Evolutionary conservation across 2,797 vertebrate species (phyloP).

Genomic region (Chaetophractus vellerosus): DNA sequence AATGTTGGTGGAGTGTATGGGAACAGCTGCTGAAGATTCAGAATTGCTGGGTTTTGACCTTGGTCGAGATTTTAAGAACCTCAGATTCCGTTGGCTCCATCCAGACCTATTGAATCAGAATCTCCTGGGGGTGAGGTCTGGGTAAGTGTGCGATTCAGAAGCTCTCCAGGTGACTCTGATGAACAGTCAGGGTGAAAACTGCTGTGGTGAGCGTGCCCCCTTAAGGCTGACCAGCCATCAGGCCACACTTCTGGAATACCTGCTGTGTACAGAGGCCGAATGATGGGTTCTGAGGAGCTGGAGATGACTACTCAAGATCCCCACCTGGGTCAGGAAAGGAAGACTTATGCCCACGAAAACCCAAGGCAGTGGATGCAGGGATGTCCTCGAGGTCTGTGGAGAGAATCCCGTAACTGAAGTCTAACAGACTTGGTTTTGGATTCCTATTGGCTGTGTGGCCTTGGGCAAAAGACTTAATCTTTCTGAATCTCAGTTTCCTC

Average conservation of each 20-base stretch:
- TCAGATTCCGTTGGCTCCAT: not conserved
- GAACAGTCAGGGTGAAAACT: not conserved
- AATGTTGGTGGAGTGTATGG: not conserved
- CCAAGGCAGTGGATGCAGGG: not conserved
- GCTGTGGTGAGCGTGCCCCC: not conserved
- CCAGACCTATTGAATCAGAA: slow-evolving; percentile 48
- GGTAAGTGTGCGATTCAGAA: not conserved
- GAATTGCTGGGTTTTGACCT: slow-evolving; percentile 24
- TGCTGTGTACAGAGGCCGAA: not conserved
- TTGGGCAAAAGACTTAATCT: not conserved
- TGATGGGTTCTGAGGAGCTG: not conserved
- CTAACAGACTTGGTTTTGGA: not conserved
- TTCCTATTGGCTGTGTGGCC: not conserved
- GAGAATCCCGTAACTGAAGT: not conserved
- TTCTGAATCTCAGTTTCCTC: slow-evolving; percentile 41
- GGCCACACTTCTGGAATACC: not conserved
- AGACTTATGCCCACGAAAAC: not conserved
- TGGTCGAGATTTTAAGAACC: slow-evolving; percentile 23
- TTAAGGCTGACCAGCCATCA: not conserved
- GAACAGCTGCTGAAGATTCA: not conserved
- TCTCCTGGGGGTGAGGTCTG: slow-evolving; percentile 10
- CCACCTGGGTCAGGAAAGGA: not conserved
- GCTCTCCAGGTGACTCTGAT: not conserved
- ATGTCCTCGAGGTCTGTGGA: not conserved
- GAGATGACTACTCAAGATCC: not conserved